Evolutionary conservation across 2,113 vertebrate genomes (phyloP), one percentile per base, ranked within the genome.

Genomic region (Cettia cetti): DNA sequence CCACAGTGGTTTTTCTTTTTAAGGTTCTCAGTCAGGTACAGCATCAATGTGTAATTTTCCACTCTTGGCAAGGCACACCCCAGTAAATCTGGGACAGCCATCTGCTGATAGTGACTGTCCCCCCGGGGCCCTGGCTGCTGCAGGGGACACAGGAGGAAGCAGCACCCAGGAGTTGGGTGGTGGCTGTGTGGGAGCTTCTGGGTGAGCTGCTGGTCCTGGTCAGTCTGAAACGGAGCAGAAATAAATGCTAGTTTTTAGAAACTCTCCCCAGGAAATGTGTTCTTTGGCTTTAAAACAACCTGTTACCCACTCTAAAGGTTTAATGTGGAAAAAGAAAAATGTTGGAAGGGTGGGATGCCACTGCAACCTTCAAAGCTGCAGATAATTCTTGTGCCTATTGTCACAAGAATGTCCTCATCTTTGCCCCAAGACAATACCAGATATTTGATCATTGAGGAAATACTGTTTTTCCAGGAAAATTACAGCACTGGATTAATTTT

Each of bases 241-340:
- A 90, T 21, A 56, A 60, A 20, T 23, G 11, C 2, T 28, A 1
- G 0, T 18, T 87, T 66, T 16, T 40, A 69, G 37, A 21, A 49
- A 9, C 3, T 20, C 0, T 24, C 31, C 15, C 12, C 8, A 53
- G 8, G 4, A 80, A 20, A 4, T 16, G 15, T 15, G 11, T 9
- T 50, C 2, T 45, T 18, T 27, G 18, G 3, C 28, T 72, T 85
- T 49, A 44, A 57, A 86, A 15, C 16, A n/a, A 7, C 4, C 10
- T 33, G 28, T 24, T 64, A 15, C 1, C 9, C 7, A 2, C 4
- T 24, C 24, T 35, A 21, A 74, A 82, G 13, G 19, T 15, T 40
- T 47, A n/a, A 44, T 2, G 5, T 5, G 35, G 37, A 33, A 44
- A 61, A 88, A 82, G 27, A 24, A 69, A 42, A 21, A 7, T 2